These are phyloP conservation scores for Fragum fragum DNA, from an alignment of 2,888 invertebrate species.

Conservation along the genomic window DNA sequence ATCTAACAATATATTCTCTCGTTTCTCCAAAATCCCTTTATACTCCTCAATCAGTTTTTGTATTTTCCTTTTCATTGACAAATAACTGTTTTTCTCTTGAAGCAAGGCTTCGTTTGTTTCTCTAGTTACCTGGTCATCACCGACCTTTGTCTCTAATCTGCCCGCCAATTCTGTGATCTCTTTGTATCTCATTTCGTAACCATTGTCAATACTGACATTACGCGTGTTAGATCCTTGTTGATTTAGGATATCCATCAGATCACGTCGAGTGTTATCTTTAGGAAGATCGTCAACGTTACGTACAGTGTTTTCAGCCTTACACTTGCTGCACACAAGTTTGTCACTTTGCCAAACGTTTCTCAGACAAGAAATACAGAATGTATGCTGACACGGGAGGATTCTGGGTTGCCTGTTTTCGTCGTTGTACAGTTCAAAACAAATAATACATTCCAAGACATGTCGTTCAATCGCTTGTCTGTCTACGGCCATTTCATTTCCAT, in stretches of 20 bases:
- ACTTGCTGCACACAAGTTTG: constrained; percentile 1
- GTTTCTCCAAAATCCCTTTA: neutral
- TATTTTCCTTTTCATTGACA: neutral
- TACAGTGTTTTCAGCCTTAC: constrained; percentile 4
- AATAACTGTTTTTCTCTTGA: constrained; percentile 9
- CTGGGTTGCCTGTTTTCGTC: constrained; percentile 11
- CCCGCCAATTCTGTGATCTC: neutral
- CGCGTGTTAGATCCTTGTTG: neutral
- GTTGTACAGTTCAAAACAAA: constrained; percentile 24
- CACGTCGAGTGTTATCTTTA: constrained; percentile 19
- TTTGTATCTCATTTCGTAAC: neutral
- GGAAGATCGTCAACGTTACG: constrained; percentile 8
- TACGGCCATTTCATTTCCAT: neutral
- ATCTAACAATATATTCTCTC: neutral
- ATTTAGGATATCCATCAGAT: constrained; percentile 30
- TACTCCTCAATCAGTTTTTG: neutral
- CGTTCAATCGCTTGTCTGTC: constrained; percentile 18
- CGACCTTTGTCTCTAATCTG: neutral
- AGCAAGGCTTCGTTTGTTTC: neutral
- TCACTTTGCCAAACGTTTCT: neutral
- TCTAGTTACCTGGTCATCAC: neutral
- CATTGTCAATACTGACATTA: neutral
- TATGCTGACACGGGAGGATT: constrained; percentile 16
- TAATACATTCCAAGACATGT: constrained; percentile 27
- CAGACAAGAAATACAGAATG: constrained; percentile 29